phyloP scores from a whole-genome alignment of 2,797 vertebrate species.

The Delichon dasypus region DNA sequence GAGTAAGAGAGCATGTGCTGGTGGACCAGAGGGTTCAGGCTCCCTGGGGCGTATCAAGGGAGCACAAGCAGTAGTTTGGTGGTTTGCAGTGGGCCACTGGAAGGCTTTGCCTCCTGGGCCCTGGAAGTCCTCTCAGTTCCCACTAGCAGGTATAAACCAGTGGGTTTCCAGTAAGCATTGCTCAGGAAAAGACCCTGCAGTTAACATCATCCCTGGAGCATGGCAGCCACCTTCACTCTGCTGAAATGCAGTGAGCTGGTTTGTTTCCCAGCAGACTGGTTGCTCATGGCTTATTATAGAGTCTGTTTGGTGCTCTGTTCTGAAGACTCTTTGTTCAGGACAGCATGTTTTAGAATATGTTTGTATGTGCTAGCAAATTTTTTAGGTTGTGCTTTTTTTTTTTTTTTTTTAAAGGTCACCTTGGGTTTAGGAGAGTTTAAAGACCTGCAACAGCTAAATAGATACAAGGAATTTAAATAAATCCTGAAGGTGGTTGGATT shows the following conservation, averaged over 20 bases:
- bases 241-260: constrained; percentile 17
- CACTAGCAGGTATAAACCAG: not conserved
- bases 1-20: not conserved
- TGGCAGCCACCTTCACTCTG: not conserved
- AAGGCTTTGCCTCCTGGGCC: not conserved
- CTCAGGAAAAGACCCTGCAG: not conserved
- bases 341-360: constrained; percentile 62
- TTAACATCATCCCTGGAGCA: not conserved
- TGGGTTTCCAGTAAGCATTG: not conserved
- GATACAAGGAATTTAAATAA: constrained; percentile 51
- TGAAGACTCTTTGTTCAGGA: constrained; percentile 66
- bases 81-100: not conserved
- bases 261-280: constrained; percentile 57
- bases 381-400: not conserved
- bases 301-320: constrained; percentile 46
- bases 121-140: not conserved
- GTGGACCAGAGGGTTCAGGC: not conserved
- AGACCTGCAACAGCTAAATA: constrained; percentile 57
- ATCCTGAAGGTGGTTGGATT: constrained; percentile 24
- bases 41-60: not conserved
- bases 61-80: not conserved
- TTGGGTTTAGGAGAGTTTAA: constrained; percentile 53
- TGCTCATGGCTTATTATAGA: constrained; percentile 62
- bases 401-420: constrained; percentile 46
- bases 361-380: constrained; percentile 67